phyloP scores from a whole-genome alignment of 2,888 invertebrate species.

The Eledona agricola region DNA sequence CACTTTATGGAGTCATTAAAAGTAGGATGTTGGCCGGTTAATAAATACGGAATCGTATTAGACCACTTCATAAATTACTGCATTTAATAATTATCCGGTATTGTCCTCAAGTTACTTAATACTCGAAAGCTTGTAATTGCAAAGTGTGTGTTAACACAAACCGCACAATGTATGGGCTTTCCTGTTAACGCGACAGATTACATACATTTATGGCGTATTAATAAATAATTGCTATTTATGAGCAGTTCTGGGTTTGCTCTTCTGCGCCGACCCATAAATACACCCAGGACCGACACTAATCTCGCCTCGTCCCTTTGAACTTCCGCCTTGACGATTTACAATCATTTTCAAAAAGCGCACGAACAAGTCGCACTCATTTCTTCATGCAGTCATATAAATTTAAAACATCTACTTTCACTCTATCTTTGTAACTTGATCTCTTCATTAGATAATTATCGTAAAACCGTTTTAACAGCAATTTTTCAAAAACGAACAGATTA shows the following conservation, averaged over 20 bases:
- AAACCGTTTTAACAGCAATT: no score
- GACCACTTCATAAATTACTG: constrained; percentile 27
- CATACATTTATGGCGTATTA: constrained; percentile 39
- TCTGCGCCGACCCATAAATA: constrained; percentile 18
- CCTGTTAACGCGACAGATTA: constrained; percentile 43
- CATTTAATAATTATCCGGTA: constrained; percentile 29
- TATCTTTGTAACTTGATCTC: no score
- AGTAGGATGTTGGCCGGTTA: constrained; percentile 19
- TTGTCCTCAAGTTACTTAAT: constrained; percentile 31
- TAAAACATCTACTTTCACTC: no score
- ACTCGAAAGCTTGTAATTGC: constrained; percentile 26
- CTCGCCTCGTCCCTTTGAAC: constrained; percentile 15
- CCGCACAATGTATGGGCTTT: constrained; percentile 36
- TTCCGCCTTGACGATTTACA: no score
- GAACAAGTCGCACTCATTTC: no score
- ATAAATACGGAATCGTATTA: constrained; percentile 28
- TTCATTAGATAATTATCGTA: no score
- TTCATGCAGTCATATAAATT: no score
- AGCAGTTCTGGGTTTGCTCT: constrained; percentile 28
- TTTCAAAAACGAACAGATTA: no score
- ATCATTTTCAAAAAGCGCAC: no score
- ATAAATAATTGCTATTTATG: constrained; percentile 39
- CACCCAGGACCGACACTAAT: constrained; percentile 8
- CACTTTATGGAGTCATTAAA: constrained; percentile 36
- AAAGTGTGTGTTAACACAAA: constrained; percentile 26